Evolutionary conservation across 1,140 invertebrate genomes (phyloP).

Genomic region (Drosophila murphyi): DNA sequence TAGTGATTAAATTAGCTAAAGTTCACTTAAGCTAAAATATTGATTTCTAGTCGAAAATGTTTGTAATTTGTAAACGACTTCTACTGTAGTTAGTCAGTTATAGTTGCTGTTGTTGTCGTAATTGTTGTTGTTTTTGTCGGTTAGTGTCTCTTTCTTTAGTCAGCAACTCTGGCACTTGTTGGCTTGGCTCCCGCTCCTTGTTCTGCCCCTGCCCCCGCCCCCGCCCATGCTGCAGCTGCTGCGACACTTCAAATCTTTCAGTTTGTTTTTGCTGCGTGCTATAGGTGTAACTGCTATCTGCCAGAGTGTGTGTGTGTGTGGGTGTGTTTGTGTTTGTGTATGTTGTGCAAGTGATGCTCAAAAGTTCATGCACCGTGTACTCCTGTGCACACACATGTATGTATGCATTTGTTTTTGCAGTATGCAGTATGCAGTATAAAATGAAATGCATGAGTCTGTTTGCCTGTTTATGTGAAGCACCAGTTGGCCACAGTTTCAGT

Average conservation of each 20-base stretch:
- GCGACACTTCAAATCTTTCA: slow-evolving; percentile 74
- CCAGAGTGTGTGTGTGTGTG: not conserved
- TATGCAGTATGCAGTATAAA: slow-evolving; percentile 41
- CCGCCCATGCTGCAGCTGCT: slow-evolving; percentile 45
- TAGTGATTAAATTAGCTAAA: not conserved
- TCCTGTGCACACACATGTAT: slow-evolving; percentile 18
- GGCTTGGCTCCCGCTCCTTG: slow-evolving; percentile 46
- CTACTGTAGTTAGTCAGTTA: slow-evolving; percentile 48
- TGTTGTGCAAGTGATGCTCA: slow-evolving; percentile 73
- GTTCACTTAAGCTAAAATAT: not conserved
- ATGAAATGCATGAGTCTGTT: slow-evolving; percentile 66
- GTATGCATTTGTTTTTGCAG: not conserved
- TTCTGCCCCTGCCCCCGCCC: slow-evolving; percentile 1
- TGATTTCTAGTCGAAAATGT: not conserved
- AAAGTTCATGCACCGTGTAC: slow-evolving; percentile 79
- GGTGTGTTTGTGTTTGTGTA: slow-evolving; percentile 5
- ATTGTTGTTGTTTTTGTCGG: slow-evolving; percentile 47
- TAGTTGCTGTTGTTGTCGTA: slow-evolving; percentile 37
- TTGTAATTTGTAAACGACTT: slow-evolving; percentile 10
- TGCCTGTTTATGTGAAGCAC: slow-evolving; percentile 14
- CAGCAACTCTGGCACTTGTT: slow-evolving; percentile 72
- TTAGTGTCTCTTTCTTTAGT: slow-evolving; percentile 43
- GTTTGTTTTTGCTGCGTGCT: slow-evolving; percentile 68
- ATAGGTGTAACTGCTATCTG: slow-evolving; percentile 53
- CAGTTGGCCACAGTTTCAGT: slow-evolving; percentile 46